phyloP scores from a whole-genome alignment of 1,140 invertebrate species.

The Manduca sexta region DNA sequence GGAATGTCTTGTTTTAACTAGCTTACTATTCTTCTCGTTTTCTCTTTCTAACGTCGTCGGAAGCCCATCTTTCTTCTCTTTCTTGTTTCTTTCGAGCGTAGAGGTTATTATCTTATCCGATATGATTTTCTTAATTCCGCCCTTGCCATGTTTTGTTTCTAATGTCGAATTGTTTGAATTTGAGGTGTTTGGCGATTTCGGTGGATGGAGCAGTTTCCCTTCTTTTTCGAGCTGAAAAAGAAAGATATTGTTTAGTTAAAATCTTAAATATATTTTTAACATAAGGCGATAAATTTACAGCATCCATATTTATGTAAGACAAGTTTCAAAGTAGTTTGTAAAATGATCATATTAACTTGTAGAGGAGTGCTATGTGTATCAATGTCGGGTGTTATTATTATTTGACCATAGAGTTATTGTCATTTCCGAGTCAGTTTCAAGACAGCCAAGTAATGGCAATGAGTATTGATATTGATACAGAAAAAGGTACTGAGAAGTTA shows the following conservation, averaged over 20 bases:
- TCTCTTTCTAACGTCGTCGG: constrained; percentile 68
- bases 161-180: constrained; percentile 69
- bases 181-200: constrained; percentile 57
- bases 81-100: constrained; percentile 66
- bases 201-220: constrained; percentile 57
- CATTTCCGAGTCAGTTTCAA: no score
- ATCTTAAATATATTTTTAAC: no score
- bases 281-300: no score
- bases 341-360: no score
- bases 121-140: constrained; percentile 69
- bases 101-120: constrained; percentile 65
- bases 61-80: constrained; percentile 71
- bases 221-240: constrained; percentile 67
- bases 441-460: no score
- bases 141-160: constrained; percentile 60
- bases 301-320: no score
- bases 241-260: neutral
- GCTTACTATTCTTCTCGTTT: constrained; percentile 70
- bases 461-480: no score
- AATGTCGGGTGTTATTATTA: no score
- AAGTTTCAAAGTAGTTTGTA: no score
- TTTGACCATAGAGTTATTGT: no score
- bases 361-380: no score
- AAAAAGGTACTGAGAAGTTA: no score
- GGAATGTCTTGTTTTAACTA: constrained; percentile 51